Percentiles rank a stretch among this genome's conserved stretches.
Conservation (phyloP, 2,113 vertebrate species). For the Mormyrus iriodes region DNA sequence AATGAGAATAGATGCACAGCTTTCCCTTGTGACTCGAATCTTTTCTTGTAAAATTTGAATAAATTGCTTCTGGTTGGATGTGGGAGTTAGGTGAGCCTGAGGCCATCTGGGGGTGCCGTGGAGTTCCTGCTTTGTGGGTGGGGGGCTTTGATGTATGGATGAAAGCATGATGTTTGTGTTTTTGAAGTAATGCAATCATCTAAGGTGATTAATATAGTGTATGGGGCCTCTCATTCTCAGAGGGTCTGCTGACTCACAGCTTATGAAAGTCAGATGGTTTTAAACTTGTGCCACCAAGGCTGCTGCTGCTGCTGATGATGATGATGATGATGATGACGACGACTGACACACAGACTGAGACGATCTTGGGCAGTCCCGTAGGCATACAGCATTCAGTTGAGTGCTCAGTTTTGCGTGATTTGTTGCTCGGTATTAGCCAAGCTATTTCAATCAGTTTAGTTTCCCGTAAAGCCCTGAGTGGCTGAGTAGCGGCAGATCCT, state of each 20-base stretch:
- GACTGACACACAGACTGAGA: not conserved
- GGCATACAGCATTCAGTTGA: not conserved
- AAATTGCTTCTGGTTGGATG: not conserved
- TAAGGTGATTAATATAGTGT: not conserved
- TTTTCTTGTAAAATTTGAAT: not conserved
- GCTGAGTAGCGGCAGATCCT: not conserved
- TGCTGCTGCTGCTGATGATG: no score
- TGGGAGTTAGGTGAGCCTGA: not conserved
- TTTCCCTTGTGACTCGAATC: not conserved
- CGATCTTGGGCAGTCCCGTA: not conserved
- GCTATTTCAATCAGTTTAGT: not conserved
- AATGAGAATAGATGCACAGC: not conserved
- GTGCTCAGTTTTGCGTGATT: not conserved
- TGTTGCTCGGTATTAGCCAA: not conserved
- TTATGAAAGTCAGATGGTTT: not conserved
- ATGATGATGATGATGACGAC: not conserved
- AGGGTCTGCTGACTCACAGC: not conserved
- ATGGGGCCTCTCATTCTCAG: not conserved
- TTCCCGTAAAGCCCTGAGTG: not conserved
- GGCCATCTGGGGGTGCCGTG: not conserved
- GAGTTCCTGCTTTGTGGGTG: not conserved
- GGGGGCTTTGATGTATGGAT: not conserved
- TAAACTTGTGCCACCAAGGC: not conserved
- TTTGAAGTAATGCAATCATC: not conserved
- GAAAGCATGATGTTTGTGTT: conserved; percentile 8